Evolutionary conservation across 2,888 invertebrate genomes (phyloP).

Genomic region (Andrena chrysosceles): DNA sequence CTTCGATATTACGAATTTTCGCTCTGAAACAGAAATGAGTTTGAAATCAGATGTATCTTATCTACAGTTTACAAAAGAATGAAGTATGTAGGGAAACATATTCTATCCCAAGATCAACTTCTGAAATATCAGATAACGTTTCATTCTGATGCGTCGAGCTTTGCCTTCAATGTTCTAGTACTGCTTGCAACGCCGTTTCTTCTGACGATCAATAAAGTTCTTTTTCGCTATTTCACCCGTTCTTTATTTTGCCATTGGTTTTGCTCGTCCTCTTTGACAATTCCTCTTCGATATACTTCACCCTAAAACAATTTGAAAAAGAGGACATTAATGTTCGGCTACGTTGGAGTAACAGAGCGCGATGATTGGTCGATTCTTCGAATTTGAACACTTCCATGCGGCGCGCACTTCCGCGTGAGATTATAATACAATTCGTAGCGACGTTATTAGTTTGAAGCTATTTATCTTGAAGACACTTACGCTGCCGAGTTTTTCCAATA

Average conservation of each 20-base stretch:
- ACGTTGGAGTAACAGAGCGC: too few relatives aligned
- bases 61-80: not conserved
- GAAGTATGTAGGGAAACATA: slow-evolving; percentile 77
- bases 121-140: slow-evolving; percentile 99
- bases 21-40: slow-evolving; percentile 86
- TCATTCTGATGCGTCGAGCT: slow-evolving; percentile 96
- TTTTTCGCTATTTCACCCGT: slow-evolving; percentile 83
- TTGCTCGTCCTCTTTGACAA: slow-evolving; percentile 93
- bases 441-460: too few relatives aligned
- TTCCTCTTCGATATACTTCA: slow-evolving; percentile 94
- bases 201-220: slow-evolving; percentile 92
- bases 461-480: too few relatives aligned
- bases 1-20: slow-evolving; percentile 99
- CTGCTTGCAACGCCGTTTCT: slow-evolving; percentile 94
- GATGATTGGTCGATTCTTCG: not conserved
- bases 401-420: too few relatives aligned
- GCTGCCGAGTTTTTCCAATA: too few relatives aligned
- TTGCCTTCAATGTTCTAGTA: slow-evolving; percentile 95
- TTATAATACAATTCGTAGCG: too few relatives aligned
- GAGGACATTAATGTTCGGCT: not conserved
- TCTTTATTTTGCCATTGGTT: slow-evolving; percentile 83
- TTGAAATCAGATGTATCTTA: not conserved
- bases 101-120: slow-evolving; percentile 99
- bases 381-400: too few relatives aligned
- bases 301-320: slow-evolving; percentile 84